A percentile compares a stretch with the other conserved stretches of the same genome.
Evolutionary conservation across 1,140 invertebrate species (phyloP).

Genomic region (Drosophila suzukii): DNA sequence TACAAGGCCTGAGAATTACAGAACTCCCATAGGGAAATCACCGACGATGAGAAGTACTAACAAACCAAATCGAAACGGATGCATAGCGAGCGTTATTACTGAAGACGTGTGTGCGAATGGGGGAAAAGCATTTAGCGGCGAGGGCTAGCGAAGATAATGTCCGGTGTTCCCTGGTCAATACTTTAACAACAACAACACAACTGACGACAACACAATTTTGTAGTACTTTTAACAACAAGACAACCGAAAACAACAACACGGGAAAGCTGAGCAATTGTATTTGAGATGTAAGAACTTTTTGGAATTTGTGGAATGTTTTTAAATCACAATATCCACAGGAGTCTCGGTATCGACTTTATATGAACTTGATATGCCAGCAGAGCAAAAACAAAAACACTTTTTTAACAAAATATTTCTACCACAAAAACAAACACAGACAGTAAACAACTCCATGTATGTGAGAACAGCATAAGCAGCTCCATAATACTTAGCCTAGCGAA

Average conservation of each 20-base stretch:
- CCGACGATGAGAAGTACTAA: constrained; percentile 84
- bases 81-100: constrained; percentile 62
- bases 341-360: constrained; percentile 53
- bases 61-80: constrained; percentile 72
- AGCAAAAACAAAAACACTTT: constrained; percentile 52
- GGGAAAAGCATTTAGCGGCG: constrained; percentile 47
- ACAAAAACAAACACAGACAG: constrained; percentile 30
- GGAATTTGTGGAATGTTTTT: constrained; percentile 44
- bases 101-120: constrained; percentile 35
- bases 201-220: constrained; percentile 54
- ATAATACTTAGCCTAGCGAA: constrained; percentile 52
- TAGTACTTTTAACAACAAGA: constrained; percentile 68
- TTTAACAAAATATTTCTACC: constrained; percentile 61
- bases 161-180: constrained; percentile 34
- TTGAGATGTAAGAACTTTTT: constrained; percentile 47
- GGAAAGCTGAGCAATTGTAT: constrained; percentile 61
- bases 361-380: constrained; percentile 59
- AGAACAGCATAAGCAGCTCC: constrained; percentile 38
- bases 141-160: constrained; percentile 16
- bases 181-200: constrained; percentile 37
- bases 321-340: constrained; percentile 21
- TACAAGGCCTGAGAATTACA: constrained; percentile 89
- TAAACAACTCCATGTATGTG: constrained; percentile 36
- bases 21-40: constrained; percentile 84
- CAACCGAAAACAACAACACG: constrained; percentile 20